Base-by-base conservation (phyloP, 64 coral and sea anemone species). In the Montipora capricornis region DNA sequence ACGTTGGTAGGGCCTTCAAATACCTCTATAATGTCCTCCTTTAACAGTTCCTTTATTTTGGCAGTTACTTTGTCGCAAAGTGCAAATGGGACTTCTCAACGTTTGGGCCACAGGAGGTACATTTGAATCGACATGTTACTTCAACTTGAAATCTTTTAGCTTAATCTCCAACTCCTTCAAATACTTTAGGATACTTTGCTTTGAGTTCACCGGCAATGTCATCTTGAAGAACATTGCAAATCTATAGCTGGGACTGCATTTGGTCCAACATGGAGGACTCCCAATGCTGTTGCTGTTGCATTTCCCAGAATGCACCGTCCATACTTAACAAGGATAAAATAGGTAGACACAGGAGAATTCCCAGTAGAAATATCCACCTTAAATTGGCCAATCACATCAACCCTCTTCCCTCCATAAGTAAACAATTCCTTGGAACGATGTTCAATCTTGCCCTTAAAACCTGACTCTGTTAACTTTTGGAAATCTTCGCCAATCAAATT, bases 401-500 rank as follows among this genome's bases (percentile, higher is more conserved):
- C 44, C 44, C 2, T 3, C 74, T 76, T 46, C 3, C 74, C 74
- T 12, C 75, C 74, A 66, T 89, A 94, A 29, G 84, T 77, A 74
- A 88, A 94, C 19, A 88, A 47, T 80, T 68, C 79, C 74, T 73
- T 92, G 14, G 67, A 52, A 83, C 70, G 61, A 53, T 93, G 51
- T 51, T 37, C 46, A 15, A 81, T 47, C n/a, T 45, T 81, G 1
- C 59, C 61, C 52, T 91, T 12, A 52, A 92, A 69, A 53, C 90
- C 68, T 75, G 47, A 67, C n/a, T 5, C 37, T 46, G 24, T 24
- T 14, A 92, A 83, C 26, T 82, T 59, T 5, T 82, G 47, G 47
- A 73, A 87, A 61, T 89, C 68, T 37, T 67, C 47, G 6, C 77
- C 74, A 47, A 89, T 94, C 85, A 94, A 76, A 77, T 94, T 89